Conservation (phyloP, 2,113 vertebrate genomes). For the Seriola rivoliana region DNA sequence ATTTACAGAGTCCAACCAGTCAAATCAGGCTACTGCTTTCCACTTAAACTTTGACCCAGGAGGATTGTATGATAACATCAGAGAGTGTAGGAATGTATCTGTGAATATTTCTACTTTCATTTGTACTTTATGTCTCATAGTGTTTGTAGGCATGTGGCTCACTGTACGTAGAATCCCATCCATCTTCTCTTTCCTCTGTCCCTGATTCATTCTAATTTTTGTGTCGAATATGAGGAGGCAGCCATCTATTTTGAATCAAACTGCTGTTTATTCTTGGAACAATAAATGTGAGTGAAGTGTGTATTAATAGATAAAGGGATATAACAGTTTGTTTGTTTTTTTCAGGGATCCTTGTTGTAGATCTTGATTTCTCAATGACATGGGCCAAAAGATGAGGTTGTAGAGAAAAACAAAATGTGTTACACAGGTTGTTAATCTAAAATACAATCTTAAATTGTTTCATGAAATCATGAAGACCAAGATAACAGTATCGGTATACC, state of each 20-base stretch:
- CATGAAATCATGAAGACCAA: background rate
- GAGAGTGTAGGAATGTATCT: background rate
- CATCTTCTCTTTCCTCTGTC: background rate
- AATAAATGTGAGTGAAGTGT: background rate
- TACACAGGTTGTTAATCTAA: background rate
- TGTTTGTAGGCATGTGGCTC: background rate
- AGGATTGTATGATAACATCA: slow-evolving; percentile 15
- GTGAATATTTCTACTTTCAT: background rate
- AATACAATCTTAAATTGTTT: background rate
- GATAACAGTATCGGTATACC: slow-evolving; percentile 2
- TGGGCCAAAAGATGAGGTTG: background rate
- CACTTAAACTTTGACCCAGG: slow-evolving; percentile 54
- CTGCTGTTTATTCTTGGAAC: background rate
- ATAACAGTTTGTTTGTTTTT: no score
- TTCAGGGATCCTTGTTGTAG: no score
- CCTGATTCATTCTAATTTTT: background rate
- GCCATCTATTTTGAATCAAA: background rate
- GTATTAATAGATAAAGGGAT: background rate
- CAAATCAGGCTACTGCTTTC: slow-evolving; percentile 15
- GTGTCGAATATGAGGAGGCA: background rate
- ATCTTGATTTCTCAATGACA: background rate
- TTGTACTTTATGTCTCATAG: slow-evolving; percentile 6
- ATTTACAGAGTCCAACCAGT: slow-evolving; percentile 23
- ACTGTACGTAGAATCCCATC: background rate
- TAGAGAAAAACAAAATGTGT: no score